These are phyloP conservation scores for Trematomus bernacchii DNA, from an alignment of 2,797 vertebrate species.

Conservation along the genomic window DNA sequence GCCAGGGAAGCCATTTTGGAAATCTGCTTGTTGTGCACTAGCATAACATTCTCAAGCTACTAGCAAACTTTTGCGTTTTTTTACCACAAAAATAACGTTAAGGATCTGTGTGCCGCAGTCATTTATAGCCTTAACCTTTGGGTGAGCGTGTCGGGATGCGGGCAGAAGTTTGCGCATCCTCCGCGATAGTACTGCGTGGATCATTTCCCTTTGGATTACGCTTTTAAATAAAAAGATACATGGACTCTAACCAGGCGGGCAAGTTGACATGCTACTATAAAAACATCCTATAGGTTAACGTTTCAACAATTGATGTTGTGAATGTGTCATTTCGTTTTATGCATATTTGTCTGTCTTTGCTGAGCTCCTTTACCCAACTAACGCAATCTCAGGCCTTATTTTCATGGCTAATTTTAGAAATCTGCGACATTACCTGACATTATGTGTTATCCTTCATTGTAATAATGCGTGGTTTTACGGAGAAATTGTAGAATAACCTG, in stretches of 20 bases:
- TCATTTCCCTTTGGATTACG: constrained; percentile 71
- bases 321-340: background rate
- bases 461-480: background rate
- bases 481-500: background rate
- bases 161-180: constrained; percentile 70
- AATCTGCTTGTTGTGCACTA: constrained; percentile 80
- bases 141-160: constrained; percentile 54
- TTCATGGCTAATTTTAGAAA: background rate
- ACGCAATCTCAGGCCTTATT: constrained; percentile 65
- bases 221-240: constrained; percentile 74
- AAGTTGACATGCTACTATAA: constrained; percentile 72
- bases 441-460: fast-evolving
- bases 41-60: constrained; percentile 69
- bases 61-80: constrained; percentile 75
- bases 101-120: background rate
- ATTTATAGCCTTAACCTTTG: background rate
- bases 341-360: constrained; percentile 36
- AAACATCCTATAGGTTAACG: background rate
- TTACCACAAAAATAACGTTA: background rate
- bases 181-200: constrained; percentile 49
- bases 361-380: constrained; percentile 71
- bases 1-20: constrained; percentile 95
- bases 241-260: constrained; percentile 77
- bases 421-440: background rate
- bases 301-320: background rate